Evolutionary conservation across 2,797 vertebrate genomes (phyloP).

Genomic region (Odontamblyopus rebecca): DNA sequence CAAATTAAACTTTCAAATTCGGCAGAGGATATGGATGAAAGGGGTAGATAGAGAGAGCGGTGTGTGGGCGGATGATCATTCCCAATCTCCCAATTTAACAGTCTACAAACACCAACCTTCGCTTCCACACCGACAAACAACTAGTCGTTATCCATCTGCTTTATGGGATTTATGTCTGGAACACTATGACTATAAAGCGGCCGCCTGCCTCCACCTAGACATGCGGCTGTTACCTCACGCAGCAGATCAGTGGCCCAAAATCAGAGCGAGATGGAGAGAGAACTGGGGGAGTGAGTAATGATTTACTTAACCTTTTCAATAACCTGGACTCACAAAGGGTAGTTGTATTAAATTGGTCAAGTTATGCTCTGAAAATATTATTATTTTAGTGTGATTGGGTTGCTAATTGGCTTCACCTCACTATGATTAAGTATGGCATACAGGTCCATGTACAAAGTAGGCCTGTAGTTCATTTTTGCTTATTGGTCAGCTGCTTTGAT

Average conservation of each 20-base stretch:
- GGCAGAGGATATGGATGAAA: conserved; percentile 64
- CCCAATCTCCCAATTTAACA: conserved; percentile 80
- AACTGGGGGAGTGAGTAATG: conserved; percentile 47
- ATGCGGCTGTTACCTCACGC: conserved; percentile 21
- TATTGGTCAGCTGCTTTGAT: no score
- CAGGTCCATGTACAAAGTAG: no score
- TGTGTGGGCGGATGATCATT: conserved; percentile 70
- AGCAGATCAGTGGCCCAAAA: conserved; percentile 60
- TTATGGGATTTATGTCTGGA: conserved; percentile 71
- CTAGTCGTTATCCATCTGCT: conserved; percentile 83
- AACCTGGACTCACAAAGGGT: neutral
- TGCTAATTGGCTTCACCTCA: neutral
- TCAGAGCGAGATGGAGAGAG: conserved; percentile 40
- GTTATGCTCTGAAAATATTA: neutral
- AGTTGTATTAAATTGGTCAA: neutral
- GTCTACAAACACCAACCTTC: conserved; percentile 79
- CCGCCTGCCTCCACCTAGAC: conserved; percentile 40
- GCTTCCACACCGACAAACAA: conserved; percentile 79
- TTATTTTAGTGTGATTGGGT: neutral
- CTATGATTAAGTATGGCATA: no score
- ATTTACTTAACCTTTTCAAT: neutral
- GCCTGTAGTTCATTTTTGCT: no score
- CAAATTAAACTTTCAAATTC: conserved; percentile 80
- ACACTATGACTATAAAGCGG: conserved; percentile 66
- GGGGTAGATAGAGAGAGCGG: conserved; percentile 46